A percentile compares a stretch with the other conserved stretches of the same genome.
Conservation (phyloP, 1,140 invertebrate genomes). For the Brachionus asplanchnoidis region DNA sequence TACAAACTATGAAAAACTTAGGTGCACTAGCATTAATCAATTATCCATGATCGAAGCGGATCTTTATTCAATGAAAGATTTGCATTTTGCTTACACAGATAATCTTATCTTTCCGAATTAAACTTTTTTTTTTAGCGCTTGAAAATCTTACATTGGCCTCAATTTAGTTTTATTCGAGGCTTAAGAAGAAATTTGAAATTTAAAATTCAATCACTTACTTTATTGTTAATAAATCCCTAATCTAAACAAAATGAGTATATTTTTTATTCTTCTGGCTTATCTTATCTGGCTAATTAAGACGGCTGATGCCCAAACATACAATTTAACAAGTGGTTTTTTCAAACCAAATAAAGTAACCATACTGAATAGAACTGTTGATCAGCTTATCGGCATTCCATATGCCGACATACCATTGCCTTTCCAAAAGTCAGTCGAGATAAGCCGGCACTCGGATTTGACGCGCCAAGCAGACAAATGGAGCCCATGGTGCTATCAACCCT, state of each 20-base stretch:
- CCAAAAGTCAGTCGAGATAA: not conserved
- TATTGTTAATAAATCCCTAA: not conserved
- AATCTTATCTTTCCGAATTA: not conserved
- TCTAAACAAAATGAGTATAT: not conserved
- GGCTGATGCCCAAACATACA: not conserved
- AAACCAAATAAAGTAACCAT: not conserved
- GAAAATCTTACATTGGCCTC: not conserved
- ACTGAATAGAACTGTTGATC: not conserved
- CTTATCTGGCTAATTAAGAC: not conserved
- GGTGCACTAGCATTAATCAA: not conserved
- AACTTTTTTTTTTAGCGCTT: not conserved
- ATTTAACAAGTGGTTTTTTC: slow-evolving; percentile 9
- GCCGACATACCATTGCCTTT: slow-evolving; percentile 31
- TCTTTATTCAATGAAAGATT: not conserved
- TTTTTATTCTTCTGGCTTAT: not conserved
- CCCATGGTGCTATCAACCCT: not conserved
- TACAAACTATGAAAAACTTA: not conserved
- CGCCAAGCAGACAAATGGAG: slow-evolving; percentile 7
- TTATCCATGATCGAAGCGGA: not conserved
- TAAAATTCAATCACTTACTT: not conserved
- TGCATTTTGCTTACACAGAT: not conserved
- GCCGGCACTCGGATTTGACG: not conserved
- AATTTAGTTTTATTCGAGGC: not conserved
- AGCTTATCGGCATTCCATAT: slow-evolving; percentile 21
- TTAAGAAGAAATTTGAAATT: not conserved